Evolutionary conservation across 2,888 invertebrate genomes (phyloP), one percentile per base, ranked within the genome.

Genomic region (Nomada ferruginata): DNA sequence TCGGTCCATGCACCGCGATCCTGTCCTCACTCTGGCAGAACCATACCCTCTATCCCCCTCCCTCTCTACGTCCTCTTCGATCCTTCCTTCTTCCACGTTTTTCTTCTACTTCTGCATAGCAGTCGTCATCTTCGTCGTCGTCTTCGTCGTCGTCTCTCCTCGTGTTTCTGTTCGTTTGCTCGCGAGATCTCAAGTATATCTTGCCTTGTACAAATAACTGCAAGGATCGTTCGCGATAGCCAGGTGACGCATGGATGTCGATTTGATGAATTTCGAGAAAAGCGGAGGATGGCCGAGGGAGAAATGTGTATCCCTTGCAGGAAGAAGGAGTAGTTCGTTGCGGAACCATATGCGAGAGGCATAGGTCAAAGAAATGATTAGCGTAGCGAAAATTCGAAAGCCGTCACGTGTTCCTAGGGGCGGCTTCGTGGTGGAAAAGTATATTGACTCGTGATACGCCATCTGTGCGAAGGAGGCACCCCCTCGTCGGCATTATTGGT

Each of bases 361-460:
- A 59, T 76, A 79, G 85, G 85, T 85, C 83, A 79, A 81, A 83
- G 83, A 76, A 77, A 87, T 87, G 83, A 87, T 88, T 87, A 86
- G 82, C 81, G 85, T 74, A 76, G 75, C 85, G 79, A 79, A 73
- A 86, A 83, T 82, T 81, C 83, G 79, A 50, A 65, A 64, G 66
- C 79, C 86, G 88, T 88, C 88, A 87, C 88, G 88, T 88, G 86
- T 75, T 78, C 52, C 50, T 11, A 42, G 53, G 70, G 83, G 79
- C 70, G 84, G 84, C 81, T 84, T 83, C 86, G 87, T 79, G 78
- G 88, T 84, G 85, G 85, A 87, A 91, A 91, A 91, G 90, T 91
- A 90, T 92, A 92, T 92, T 92, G 92, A 92, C 92, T 92, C 88
- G 90, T 88, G 92, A 90, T 89, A 87, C 89, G 87, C 92, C 92